Conservation (phyloP, 2,113 vertebrate species). For the Paradisaea rubra region DNA sequence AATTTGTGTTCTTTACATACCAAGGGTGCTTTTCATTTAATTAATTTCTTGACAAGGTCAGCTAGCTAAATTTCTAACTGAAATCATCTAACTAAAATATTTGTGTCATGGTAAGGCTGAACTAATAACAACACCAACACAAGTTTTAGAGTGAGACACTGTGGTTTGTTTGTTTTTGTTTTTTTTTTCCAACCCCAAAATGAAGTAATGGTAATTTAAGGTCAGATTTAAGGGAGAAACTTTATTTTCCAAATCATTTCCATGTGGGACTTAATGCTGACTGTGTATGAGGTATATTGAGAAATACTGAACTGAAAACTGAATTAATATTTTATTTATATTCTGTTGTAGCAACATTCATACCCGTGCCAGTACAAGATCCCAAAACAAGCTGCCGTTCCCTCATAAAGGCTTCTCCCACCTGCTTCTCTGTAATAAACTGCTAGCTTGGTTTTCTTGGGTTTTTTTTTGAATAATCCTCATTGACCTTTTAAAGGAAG, state of each 20-base stretch:
- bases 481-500: not conserved
- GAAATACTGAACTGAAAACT: not conserved
- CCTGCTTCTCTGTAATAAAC: not conserved
- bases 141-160: not conserved
- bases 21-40: not conserved
- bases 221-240: not conserved
- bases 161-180: too few relatives aligned
- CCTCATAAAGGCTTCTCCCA: not conserved
- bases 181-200: not conserved
- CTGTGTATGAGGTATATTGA: not conserved
- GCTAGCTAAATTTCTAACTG: not conserved
- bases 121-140: not conserved
- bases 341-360: not conserved
- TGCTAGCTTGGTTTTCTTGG: not conserved
- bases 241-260: not conserved
- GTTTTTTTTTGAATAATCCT: not conserved
- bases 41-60: not conserved
- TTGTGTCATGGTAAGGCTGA: not conserved
- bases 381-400: not conserved
- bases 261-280: not conserved
- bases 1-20: fast-evolving
- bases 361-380: not conserved
- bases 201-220: not conserved
- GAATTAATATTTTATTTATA: not conserved
- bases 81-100: not conserved